These are phyloP conservation scores for Boleophthalmus pectinirostris DNA, from an alignment of 2,113 vertebrate species.

Conservation along the genomic window DNA sequence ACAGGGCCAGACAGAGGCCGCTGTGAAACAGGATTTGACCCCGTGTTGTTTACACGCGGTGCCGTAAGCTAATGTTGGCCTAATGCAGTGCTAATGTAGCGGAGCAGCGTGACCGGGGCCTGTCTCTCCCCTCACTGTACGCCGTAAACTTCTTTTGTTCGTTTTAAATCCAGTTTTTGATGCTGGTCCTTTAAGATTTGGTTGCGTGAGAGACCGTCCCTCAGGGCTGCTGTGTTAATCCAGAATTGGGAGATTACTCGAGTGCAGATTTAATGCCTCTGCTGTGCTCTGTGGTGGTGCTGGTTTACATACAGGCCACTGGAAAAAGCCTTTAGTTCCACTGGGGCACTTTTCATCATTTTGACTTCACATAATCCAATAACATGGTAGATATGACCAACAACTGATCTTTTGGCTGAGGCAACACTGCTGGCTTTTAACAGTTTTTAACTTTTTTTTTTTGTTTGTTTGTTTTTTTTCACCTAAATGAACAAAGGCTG, in stretches of 20 bases:
- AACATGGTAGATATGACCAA: background rate
- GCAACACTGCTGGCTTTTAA: too few species aligned
- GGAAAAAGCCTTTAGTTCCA: slow-evolving; percentile 1
- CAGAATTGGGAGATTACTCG: background rate
- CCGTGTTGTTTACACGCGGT: slow-evolving; percentile 42
- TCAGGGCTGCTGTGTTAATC: slow-evolving; percentile 17
- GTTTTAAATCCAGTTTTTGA: slow-evolving; percentile 64
- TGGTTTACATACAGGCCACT: slow-evolving; percentile 4
- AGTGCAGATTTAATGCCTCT: slow-evolving; percentile 2
- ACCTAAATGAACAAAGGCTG: too few species aligned
- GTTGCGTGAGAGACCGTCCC: slow-evolving; percentile 38
- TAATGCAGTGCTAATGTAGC: slow-evolving; percentile 26
- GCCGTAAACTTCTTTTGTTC: slow-evolving; percentile 49
- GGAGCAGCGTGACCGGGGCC: slow-evolving; percentile 51
- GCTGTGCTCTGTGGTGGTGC: background rate
- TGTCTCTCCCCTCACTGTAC: slow-evolving; percentile 27
- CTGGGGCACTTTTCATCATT: background rate
- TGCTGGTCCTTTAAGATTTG: slow-evolving; percentile 35
- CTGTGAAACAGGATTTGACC: slow-evolving; percentile 72
- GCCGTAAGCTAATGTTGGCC: slow-evolving; percentile 48
- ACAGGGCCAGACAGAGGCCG: slow-evolving; percentile 43
- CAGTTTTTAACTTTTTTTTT: too few species aligned
- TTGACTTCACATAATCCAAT: background rate
- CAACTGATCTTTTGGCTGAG: background rate
- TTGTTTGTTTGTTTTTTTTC: too few species aligned